phyloP scores from a whole-genome alignment of 2,888 invertebrate genomes.

The Leuctra nigra region DNA sequence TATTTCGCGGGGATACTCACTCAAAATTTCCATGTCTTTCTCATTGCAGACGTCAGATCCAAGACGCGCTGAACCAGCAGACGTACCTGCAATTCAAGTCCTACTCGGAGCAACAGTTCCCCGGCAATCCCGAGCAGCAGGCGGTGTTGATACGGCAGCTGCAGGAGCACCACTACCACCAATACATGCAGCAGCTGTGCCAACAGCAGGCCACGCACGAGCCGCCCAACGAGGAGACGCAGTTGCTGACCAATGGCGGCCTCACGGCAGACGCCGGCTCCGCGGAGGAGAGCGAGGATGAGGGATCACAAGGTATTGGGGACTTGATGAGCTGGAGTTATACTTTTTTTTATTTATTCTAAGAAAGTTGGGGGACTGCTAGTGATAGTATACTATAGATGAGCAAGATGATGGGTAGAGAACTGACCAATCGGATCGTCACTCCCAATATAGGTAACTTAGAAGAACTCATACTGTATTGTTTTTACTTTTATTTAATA shows the following conservation, averaged over 20 bases:
- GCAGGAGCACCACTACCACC: conserved; percentile 98
- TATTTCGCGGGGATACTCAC: too few relatives aligned
- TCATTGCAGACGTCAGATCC: conserved; percentile 66
- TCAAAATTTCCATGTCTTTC: too few relatives aligned
- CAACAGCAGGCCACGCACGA: conserved; percentile 42
- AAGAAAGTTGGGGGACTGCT: too few relatives aligned
- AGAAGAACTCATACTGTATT: too few relatives aligned
- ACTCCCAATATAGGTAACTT: too few relatives aligned
- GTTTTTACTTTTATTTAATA: too few relatives aligned
- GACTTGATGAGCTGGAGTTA: too few relatives aligned
- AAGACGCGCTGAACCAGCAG: conserved; percentile 93
- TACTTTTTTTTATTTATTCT: too few relatives aligned
- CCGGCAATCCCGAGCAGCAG: conserved; percentile 65
- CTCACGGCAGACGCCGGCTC: conserved; percentile 23
- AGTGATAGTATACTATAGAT: too few relatives aligned
- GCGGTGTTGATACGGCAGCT: conserved; percentile 87
- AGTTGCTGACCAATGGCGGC: conserved; percentile 29
- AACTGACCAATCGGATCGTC: too few relatives aligned
- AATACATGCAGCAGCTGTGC: conserved; percentile 93
- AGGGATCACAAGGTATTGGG: conserved; percentile 34
- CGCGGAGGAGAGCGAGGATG: conserved; percentile 33
- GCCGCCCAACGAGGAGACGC: conserved; percentile 34
- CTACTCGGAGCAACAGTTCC: conserved; percentile 89
- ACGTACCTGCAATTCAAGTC: conserved; percentile 83
- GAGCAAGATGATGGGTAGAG: too few relatives aligned